Evolutionary conservation across 2,797 vertebrate species (phyloP).

Genomic region (Chrysolophus pictus): DNA sequence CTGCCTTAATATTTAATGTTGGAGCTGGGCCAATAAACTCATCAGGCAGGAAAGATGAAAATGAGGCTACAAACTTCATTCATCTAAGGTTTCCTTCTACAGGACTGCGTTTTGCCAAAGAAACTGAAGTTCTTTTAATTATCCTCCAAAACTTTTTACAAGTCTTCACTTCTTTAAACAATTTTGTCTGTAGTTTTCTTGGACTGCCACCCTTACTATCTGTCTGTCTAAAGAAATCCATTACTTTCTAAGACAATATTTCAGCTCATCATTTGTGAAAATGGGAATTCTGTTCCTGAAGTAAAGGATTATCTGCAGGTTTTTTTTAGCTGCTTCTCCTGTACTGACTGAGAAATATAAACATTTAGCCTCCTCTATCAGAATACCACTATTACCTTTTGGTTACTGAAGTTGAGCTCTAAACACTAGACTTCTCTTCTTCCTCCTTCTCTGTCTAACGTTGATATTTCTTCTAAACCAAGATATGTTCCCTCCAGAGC

Average conservation of each 20-base stretch:
- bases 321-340: not conserved
- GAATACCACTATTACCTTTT: not conserved
- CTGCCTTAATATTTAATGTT: not conserved
- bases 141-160: not conserved
- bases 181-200: not conserved
- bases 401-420: not conserved
- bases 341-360: not conserved
- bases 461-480: not conserved
- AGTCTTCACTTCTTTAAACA: not conserved
- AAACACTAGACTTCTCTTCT: not conserved
- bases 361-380: not conserved
- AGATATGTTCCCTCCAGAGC: not conserved
- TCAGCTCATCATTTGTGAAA: not conserved
- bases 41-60: not conserved
- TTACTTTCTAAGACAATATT: not conserved
- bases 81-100: not conserved
- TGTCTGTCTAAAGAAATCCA: not conserved
- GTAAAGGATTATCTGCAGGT: fast-evolving
- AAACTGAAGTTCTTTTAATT: not conserved
- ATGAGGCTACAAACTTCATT: not conserved
- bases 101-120: not conserved
- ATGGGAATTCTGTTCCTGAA: not conserved
- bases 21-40: not conserved
- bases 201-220: not conserved
- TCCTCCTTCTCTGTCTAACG: not conserved